A percentile compares a stretch with the other conserved stretches of the same genome.
These are phyloP conservation scores for Ciconia boyciana DNA, from an alignment of 2,113 vertebrate species.

Conservation along the genomic window DNA sequence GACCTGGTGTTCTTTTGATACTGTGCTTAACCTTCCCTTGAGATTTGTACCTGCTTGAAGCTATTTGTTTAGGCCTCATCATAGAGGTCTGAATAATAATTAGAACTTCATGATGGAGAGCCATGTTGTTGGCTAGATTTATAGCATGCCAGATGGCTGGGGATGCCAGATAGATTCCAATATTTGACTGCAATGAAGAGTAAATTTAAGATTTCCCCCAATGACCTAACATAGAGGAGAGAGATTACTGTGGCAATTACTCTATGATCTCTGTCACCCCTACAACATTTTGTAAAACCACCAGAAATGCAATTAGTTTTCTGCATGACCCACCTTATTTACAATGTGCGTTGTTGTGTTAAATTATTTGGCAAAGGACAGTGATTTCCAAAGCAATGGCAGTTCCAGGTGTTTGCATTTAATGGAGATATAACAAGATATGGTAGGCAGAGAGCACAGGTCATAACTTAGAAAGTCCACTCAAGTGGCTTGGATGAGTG, in stretches of 20 bases:
- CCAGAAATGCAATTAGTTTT: constrained; percentile 15
- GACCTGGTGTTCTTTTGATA: neutral
- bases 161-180: neutral
- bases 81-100: constrained; percentile 14
- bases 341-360: neutral
- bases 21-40: neutral
- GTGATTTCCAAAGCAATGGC: neutral
- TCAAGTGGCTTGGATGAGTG: neutral
- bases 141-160: constrained; percentile 13
- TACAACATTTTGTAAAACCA: neutral
- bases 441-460: neutral
- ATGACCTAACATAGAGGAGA: neutral
- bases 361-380: neutral
- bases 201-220: constrained; percentile 27
- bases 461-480: neutral
- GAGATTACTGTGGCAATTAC: neutral
- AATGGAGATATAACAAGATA: neutral
- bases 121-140: constrained; percentile 21
- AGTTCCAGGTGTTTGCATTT: neutral
- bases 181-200: neutral
- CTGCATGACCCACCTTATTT: neutral
- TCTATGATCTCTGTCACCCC: neutral
- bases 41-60: neutral
- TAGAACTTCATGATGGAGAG: constrained; percentile 6
- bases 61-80: neutral